Evolutionary conservation across 2,888 invertebrate species (phyloP), one percentile per base, ranked within the genome.

Genomic region (Diadegma fenestrale): DNA sequence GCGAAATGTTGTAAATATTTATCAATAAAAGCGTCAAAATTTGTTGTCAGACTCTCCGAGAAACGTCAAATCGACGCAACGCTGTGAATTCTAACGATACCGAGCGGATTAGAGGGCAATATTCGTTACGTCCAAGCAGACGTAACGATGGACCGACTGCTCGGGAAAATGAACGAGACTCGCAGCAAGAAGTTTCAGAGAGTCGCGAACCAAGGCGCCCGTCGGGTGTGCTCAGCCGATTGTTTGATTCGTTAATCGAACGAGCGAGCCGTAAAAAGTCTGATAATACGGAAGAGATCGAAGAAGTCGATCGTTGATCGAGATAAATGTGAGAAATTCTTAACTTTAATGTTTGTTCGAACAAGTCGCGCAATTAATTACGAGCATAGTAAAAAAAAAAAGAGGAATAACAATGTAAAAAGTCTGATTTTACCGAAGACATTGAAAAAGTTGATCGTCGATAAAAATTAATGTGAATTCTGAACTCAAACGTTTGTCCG

Each of bases 251-350:
- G 26, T 3, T 26, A 5, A 17, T n/a, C n/a, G 2, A 33, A n/a
- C n/a, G 17, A 61, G 30, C 30, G 33, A 30, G 8, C 6, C 26
- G 6, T 17, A 26, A n/a, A 17, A 45, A 68, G 17, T 17, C 26
- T 45, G 7, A 45, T 19, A 3, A 30, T 8, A 17, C 6, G 4
- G 43, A 22, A 22, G 68, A 68, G 68, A 37, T 19, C 10, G 68
- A 68, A 68, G 68, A 68, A 19, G 61, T 61, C 22, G 61, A 61
- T 61, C 61, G 61, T 61, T 61, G 10, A 61, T 22, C 14, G 7
- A 19, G 33, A 33, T 33, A 33, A 33, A 33, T 33, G 33, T n/a
- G n/a, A n/a, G 33, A 5, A 33, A 33, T 33, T 33, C 33, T 2
- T 12, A 48, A 22, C 19, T 22, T 54, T 54, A 8, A 2, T 12